Conservation (phyloP, 1,140 invertebrate species). For the Penaeus indicus region DNA sequence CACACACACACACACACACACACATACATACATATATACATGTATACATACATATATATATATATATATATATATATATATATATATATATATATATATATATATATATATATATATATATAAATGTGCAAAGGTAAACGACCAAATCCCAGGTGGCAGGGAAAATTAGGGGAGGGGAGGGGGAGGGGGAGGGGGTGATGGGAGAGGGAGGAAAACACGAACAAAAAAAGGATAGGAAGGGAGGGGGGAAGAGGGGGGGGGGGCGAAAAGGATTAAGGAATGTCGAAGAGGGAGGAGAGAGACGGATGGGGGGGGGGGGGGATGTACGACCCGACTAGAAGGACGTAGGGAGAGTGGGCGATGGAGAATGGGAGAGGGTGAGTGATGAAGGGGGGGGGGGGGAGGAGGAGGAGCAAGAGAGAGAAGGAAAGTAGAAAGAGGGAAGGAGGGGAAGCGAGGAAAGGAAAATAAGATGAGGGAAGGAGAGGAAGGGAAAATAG, state of each 20-base stretch:
- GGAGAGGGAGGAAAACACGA: neutral
- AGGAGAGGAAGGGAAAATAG: no score
- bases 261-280: neutral
- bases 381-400: no score
- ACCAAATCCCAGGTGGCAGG: no score
- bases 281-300: neutral
- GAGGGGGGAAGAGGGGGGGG: neutral
- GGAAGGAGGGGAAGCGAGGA: no score
- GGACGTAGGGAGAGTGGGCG: no score
- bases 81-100: constrained; percentile 10
- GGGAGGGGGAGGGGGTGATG: no score
- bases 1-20: constrained; percentile 11
- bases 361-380: no score
- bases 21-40: neutral
- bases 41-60: neutral
- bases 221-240: neutral
- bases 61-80: neutral
- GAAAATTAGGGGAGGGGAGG: no score
- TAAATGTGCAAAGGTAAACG: neutral
- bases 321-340: no score
- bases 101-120: constrained; percentile 1
- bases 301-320: neutral
- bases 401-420: no score
- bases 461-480: no score
- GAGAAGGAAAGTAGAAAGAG: no score